Evolutionary conservation across 2,113 vertebrate species (phyloP).

Genomic region (Apodemus sylvaticus): DNA sequence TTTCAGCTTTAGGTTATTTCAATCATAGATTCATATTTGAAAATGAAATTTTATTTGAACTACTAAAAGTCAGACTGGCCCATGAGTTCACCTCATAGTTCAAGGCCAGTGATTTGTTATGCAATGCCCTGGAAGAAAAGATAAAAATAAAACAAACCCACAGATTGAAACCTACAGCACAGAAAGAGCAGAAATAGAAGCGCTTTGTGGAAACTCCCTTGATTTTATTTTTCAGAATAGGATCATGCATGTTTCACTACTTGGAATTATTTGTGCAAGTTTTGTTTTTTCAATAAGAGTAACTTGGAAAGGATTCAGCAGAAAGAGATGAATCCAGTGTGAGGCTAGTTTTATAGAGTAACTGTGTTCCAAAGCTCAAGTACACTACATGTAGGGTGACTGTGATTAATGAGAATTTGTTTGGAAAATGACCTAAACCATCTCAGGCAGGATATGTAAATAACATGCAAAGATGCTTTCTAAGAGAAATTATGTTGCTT

Average conservation of each 20-base stretch:
- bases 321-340: background rate
- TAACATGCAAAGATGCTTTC: background rate
- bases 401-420: background rate
- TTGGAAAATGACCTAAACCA: background rate
- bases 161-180: background rate
- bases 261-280: constrained; percentile 36
- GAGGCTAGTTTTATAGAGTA: constrained; percentile 43
- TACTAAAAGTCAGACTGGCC: background rate
- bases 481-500: background rate
- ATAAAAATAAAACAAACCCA: constrained; percentile 34
- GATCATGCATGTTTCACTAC: background rate
- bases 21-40: constrained; percentile 31
- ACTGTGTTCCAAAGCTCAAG: background rate
- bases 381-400: background rate
- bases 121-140: background rate
- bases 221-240: background rate
- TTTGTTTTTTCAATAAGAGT: constrained; percentile 17
- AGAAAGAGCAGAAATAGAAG: constrained; percentile 43
- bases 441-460: background rate
- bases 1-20: background rate
- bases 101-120: background rate
- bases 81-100: background rate
- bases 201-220: background rate
- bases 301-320: constrained; percentile 35
- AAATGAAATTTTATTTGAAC: constrained; percentile 51